Evolutionary conservation across 2,888 invertebrate genomes (phyloP), one percentile per base, ranked within the genome.

Genomic region (Esperia sulphurella): DNA sequence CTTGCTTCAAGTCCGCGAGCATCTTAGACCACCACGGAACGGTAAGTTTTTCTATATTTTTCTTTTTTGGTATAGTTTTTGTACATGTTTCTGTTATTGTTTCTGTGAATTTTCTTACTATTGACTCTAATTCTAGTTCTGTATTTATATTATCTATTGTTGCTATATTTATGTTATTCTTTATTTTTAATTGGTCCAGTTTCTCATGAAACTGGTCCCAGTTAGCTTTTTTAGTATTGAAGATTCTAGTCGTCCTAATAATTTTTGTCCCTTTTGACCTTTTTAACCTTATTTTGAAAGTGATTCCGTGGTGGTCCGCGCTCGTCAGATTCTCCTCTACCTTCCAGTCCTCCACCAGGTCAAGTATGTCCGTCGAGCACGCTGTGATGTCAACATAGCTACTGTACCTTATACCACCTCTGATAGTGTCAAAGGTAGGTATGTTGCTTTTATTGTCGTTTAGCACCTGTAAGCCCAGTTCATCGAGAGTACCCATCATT

Each of bases 401-500:
- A n/a, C 28, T 21, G 6, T 28, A 41, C 1, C 10, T 4, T 3
- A 10, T 41, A 0, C 28, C 28, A n/a, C 41, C n/a, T 14, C 55
- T 50, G 7, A 47, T 13, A 0, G 54, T 54, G 6, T 58, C 51
- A 41, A 58, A 59, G 1, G 57, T 56, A 1, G 59, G 57, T 1
- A 13, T 43, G 0, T 43, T 14, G 2, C 58, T 58, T n/a, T n/a
- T n/a, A n/a, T n/a, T n/a, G 8, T 14, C 29, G 43, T 61, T 59
- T 0, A 61, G 43, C 6, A 59, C 37, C 6, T 59, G 47, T 0
- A 57, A 8, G 0, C 48, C 41, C 8, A 46, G 10, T 38, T 55
- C 42, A 0, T 51, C 30, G 8, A 57, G 12, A 8, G 46, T 39
- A 6, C 43, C 47, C 7, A 9, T 7, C 6, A 50, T 8, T 1